Conservation (phyloP, 2,888 invertebrate genomes). For the Thereva unica region DNA sequence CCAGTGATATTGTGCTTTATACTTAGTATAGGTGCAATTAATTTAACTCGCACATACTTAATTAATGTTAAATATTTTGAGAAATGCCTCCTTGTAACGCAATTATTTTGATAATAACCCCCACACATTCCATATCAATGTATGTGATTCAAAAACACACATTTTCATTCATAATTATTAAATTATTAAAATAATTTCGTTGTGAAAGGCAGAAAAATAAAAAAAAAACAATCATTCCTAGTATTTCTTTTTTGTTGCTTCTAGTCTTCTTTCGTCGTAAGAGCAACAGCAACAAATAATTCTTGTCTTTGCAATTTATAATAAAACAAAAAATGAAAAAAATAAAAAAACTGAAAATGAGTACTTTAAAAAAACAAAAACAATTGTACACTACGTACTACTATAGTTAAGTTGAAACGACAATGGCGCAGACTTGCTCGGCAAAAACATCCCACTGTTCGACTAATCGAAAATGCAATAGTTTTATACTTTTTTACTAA, state of each 20-base stretch:
- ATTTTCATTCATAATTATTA: not conserved
- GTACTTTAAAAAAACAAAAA: conserved; percentile 29
- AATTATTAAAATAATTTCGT: conserved; percentile 27
- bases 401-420: conserved; percentile 22
- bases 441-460: conserved; percentile 29
- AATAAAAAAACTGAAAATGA: conserved; percentile 24
- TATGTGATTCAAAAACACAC: not conserved
- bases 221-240: conserved; percentile 26
- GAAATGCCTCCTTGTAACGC: conserved; percentile 25
- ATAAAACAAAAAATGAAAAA: conserved; percentile 15
- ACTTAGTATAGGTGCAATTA: conserved; percentile 60
- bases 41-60: conserved; percentile 56
- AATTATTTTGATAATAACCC: conserved; percentile 20
- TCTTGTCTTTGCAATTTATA: no score
- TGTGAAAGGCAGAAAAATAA: conserved; percentile 27
- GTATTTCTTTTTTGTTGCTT: conserved; percentile 52
- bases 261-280: conserved; percentile 56
- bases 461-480: conserved; percentile 30
- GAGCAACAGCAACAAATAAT: conserved; percentile 48
- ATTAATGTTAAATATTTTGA: conserved; percentile 23
- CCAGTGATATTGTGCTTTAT: conserved; percentile 60
- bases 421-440: conserved; percentile 2
- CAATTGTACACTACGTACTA: conserved; percentile 25
- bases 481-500: conserved; percentile 37
- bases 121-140: not conserved